Base-by-base conservation (phyloP, 1,140 invertebrate genomes). In the Bombus vancouverensis region DNA sequence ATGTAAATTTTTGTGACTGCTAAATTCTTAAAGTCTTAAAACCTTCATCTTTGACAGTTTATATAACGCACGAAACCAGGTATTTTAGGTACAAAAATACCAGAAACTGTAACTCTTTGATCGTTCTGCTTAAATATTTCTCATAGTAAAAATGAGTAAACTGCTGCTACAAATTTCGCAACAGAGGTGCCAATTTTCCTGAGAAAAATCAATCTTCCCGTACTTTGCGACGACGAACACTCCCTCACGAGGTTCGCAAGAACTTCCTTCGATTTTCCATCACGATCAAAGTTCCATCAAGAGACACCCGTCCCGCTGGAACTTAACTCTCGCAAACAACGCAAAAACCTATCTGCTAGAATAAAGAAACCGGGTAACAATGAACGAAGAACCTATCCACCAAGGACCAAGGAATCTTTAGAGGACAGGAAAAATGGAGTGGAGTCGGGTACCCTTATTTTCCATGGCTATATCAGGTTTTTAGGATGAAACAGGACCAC, bases 271-370 rank as follows among this genome's bases (percentile, higher is more conserved):
- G 34, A 72, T 72, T 72, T 72, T 28, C 39, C 39, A 42, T 42
- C 28, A 15, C 39, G 70, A 72, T 72, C 70, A 72, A 72, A 72
- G 34, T 72, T 72, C 70, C 70, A 72, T 72, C 70, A 42, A 15
- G 28, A 42, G 70, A n/a, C 39, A 6, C 42, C 68, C 10, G n/a
- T 53, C 6, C 72, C 42, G 8, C 39, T 2, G 39, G 34, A 10
- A 66, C 62, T 39, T n/a, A 32, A 73, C 25, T 42, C 71, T 73
- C 18, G 32, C 42, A 59, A 59, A 76, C 47, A 76, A 15, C 34
- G 70, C 25, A 72, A 37, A 76, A 76, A 37, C 47, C 13, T 28
- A 76, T 37, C 47, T 25, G 9, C 22, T 13, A 25, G 34, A 57
- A 57, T 59, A 37, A 57, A 76, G 74, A 53, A 76, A 15, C n/a